phyloP scores from a whole-genome alignment of 2,797 vertebrate genomes.

The Onychomys arenicola region DNA sequence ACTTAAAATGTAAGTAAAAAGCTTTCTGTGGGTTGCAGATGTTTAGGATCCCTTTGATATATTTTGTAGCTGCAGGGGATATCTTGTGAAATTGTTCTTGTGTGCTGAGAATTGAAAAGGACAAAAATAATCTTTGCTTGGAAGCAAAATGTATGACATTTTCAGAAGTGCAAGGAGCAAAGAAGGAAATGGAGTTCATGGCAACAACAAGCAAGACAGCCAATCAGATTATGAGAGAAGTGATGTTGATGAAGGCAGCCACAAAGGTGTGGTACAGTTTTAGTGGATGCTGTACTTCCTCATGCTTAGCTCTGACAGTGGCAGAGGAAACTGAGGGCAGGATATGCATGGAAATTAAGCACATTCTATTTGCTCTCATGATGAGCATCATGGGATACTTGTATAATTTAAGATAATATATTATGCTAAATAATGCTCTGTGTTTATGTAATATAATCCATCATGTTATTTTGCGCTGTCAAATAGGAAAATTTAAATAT shows the following conservation, averaged over 20 bases:
- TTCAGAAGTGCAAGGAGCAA: constrained; percentile 63
- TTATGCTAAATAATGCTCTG: not conserved
- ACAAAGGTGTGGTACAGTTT: not conserved
- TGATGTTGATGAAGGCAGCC: not conserved
- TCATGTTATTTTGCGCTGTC: not conserved
- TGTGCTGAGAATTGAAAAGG: constrained; percentile 63
- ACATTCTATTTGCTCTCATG: not conserved
- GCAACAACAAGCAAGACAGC: not conserved
- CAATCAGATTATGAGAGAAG: not conserved
- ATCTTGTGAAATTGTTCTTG: constrained; percentile 53
- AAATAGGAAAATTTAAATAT: not conserved
- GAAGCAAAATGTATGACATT: constrained; percentile 72
- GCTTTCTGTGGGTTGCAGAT: not conserved
- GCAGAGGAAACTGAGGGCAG: not conserved
- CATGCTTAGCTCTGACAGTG: not conserved
- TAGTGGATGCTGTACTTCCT: fast-evolving
- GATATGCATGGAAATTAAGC: not conserved
- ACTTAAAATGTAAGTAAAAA: constrained; percentile 10
- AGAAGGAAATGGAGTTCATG: constrained; percentile 48
- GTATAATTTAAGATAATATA: not conserved
- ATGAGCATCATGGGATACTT: not conserved
- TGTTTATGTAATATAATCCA: not conserved
- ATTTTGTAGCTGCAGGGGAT: not conserved
- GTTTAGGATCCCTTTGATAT: not conserved
- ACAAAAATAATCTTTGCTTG: constrained; percentile 66